Evolutionary conservation across 2,888 invertebrate genomes (phyloP).

Genomic region (Archaeoteleia sp.): DNA sequence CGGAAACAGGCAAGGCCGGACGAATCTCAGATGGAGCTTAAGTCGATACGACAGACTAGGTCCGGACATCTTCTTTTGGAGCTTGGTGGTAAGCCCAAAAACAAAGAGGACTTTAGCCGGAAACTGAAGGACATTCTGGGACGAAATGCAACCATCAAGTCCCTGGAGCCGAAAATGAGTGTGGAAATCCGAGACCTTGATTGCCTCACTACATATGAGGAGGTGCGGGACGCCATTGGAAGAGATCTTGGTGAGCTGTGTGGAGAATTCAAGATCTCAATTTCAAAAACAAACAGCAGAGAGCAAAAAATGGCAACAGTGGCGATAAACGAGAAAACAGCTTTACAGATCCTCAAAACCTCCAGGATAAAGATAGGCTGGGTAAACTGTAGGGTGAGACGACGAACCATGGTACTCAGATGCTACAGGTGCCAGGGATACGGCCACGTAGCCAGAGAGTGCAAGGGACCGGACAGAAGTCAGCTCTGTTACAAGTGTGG

Average conservation of each 20-base stretch:
- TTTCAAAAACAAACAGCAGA: conserved; percentile 9
- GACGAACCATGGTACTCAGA: not conserved
- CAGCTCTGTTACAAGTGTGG: conserved; percentile 14
- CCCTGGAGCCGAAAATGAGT: no score
- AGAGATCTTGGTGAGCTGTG: not conserved
- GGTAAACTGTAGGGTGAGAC: conserved; percentile 17
- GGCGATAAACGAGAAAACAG: conserved; percentile 5
- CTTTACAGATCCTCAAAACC: conserved; percentile 1
- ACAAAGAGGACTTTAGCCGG: no score
- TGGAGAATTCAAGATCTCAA: conserved; percentile 2
- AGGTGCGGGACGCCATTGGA: conserved; percentile 10
- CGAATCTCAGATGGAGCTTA: no score
- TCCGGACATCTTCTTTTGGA: no score
- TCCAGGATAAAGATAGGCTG: conserved; percentile 6
- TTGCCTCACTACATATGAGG: not conserved
- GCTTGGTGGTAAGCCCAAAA: no score
- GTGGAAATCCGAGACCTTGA: conserved; percentile 13
- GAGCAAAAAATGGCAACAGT: conserved; percentile 13
- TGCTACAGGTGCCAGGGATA: conserved; percentile 19
- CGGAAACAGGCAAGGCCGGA: no score
- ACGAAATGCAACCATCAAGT: no score
- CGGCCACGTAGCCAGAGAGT: conserved; percentile 15
- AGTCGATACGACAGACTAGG: no score
- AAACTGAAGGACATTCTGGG: no score
- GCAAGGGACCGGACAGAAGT: conserved; percentile 13